phyloP scores from a whole-genome alignment of 2,797 vertebrate genomes.

The Gila robusta region DNA sequence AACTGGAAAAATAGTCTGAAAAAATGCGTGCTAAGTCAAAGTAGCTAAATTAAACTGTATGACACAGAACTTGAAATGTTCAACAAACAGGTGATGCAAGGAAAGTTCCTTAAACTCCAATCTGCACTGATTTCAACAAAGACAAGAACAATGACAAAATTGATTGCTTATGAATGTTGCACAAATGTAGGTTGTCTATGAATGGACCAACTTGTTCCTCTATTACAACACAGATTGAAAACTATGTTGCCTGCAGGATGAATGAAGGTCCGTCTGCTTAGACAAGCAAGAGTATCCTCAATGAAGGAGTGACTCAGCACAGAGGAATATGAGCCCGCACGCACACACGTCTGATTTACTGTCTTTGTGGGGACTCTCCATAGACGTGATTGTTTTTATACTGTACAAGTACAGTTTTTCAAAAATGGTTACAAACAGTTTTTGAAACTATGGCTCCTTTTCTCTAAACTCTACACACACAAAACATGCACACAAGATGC shows the following conservation, averaged over 20 bases:
- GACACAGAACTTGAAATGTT: not conserved
- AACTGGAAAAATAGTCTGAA: constrained; percentile 38
- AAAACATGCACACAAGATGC: too few relatives aligned
- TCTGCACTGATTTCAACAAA: not conserved
- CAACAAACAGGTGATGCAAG: not conserved
- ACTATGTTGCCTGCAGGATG: not conserved
- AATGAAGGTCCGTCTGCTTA: constrained; percentile 18
- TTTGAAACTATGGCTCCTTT: too few relatives aligned
- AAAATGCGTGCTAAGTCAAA: constrained; percentile 22
- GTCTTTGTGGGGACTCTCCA: not conserved
- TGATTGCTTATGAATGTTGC: not conserved
- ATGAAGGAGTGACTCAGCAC: constrained; percentile 14
- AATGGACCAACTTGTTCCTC: not conserved
- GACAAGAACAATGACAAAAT: not conserved
- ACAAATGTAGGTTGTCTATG: not conserved
- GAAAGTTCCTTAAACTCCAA: not conserved
- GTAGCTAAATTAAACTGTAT: not conserved
- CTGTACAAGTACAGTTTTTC: not conserved
- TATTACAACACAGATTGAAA: constrained; percentile 4
- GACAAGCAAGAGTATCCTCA: constrained; percentile 14
- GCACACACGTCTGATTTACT: not conserved
- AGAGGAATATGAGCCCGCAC: not conserved
- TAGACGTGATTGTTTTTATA: not conserved
- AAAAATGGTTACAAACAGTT: too few relatives aligned
- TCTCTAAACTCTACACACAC: too few relatives aligned